Evolutionary conservation across 2,113 vertebrate genomes (phyloP).

Genomic region (Oncorhynchus nerka): DNA sequence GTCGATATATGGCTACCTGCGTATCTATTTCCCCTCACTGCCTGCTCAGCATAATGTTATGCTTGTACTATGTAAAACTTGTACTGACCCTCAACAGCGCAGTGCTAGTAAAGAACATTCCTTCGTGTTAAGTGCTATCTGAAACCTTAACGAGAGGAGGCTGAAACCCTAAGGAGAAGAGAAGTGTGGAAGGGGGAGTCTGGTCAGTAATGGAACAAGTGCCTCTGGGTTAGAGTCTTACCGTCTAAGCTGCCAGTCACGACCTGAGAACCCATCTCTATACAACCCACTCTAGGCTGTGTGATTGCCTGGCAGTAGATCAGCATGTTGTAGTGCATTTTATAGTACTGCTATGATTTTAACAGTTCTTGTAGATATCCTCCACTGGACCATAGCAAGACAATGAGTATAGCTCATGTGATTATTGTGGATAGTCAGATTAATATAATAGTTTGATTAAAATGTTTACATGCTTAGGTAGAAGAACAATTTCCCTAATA

Average conservation of each 20-base stretch:
- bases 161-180: background rate
- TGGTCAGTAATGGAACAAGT: slow-evolving; percentile 3
- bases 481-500: no score
- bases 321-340: slow-evolving; percentile 24
- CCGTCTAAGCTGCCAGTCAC: slow-evolving; percentile 41
- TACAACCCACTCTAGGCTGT: slow-evolving; percentile 22
- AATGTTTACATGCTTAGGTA: no score
- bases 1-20: slow-evolving; percentile 14
- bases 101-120: slow-evolving; percentile 29
- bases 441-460: no score
- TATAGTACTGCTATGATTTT: slow-evolving; percentile 15
- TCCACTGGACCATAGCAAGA: slow-evolving; percentile 19
- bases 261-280: slow-evolving; percentile 20
- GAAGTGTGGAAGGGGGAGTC: slow-evolving; percentile 11
- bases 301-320: slow-evolving; percentile 26
- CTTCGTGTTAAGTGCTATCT: slow-evolving; percentile 28
- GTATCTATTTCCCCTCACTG: background rate
- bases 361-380: slow-evolving; percentile 9
- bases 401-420: background rate
- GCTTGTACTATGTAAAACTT: slow-evolving; percentile 29
- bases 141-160: no score
- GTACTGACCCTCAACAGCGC: slow-evolving; percentile 23
- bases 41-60: slow-evolving; percentile 30
- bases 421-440: no score
- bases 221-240: no score